phyloP scores from a whole-genome alignment of 2,113 vertebrate genomes.

The Thalassarche chlororhynchos region DNA sequence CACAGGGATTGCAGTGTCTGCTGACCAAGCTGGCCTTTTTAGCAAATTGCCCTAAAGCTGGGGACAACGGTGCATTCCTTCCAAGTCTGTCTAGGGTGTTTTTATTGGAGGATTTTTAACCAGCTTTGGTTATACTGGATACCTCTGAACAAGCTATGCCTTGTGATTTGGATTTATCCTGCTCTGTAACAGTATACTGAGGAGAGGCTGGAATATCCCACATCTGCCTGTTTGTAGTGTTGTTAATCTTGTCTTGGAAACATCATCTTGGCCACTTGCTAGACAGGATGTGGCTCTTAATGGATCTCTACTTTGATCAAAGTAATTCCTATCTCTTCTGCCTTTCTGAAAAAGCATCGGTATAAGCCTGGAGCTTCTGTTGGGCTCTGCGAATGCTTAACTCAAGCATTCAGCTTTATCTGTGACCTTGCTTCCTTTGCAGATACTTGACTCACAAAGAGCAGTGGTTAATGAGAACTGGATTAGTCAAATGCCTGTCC shows the following conservation, averaged over 20 bases:
- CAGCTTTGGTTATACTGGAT: not conserved
- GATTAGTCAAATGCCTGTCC: slow-evolving; percentile 53
- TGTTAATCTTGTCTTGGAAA: not conserved
- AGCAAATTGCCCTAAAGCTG: not conserved
- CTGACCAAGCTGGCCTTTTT: not conserved
- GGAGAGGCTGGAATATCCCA: not conserved
- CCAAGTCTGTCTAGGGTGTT: not conserved
- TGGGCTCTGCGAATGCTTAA: not conserved
- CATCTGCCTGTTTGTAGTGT: not conserved
- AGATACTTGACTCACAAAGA: slow-evolving; percentile 21
- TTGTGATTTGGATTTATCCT: not conserved
- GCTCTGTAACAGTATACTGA: not conserved
- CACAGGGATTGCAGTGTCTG: not conserved
- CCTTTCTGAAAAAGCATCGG: not conserved
- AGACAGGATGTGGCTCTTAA: not conserved
- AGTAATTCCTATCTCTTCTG: not conserved
- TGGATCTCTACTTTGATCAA: not conserved
- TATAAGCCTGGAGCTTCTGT: slow-evolving; percentile 32
- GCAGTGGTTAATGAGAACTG: slow-evolving; percentile 5
- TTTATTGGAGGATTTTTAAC: not conserved
- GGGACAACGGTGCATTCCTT: not conserved
- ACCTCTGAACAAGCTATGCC: not conserved
- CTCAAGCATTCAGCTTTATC: not conserved
- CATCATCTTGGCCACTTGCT: not conserved
- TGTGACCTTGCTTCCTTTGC: slow-evolving; percentile 50